A percentile compares a stretch with the other conserved stretches of the same genome.
These are phyloP conservation scores for Athalia cordata DNA, from an alignment of 2,888 invertebrate genomes.

Conservation along the genomic window DNA sequence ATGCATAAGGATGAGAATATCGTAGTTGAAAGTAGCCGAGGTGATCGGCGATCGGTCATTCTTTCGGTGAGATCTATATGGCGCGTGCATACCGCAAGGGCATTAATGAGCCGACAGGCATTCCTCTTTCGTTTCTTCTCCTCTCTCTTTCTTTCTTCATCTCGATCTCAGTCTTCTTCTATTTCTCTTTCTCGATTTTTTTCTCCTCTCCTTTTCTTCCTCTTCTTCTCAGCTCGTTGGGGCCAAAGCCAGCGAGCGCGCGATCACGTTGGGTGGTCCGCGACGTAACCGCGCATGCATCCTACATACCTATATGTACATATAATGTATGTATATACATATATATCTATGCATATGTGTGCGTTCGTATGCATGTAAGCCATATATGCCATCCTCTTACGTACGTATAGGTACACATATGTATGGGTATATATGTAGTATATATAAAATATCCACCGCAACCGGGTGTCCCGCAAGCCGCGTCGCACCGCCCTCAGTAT, in stretches of 20 bases:
- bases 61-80: slow-evolving; percentile 71
- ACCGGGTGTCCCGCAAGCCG: background rate
- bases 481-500: background rate
- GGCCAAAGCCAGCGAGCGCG: slow-evolving; percentile 63
- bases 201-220: slow-evolving; percentile 7
- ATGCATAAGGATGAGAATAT: too few species aligned
- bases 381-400: background rate
- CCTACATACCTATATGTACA: slow-evolving; percentile 4
- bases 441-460: background rate
- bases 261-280: slow-evolving; percentile 73
- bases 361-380: too few species aligned
- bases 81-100: slow-evolving; percentile 68
- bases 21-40: too few species aligned
- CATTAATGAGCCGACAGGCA: slow-evolving; percentile 72
- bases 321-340: background rate
- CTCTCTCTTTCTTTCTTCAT: slow-evolving; percentile 42
- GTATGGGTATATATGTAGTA: too few species aligned
- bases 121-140: slow-evolving; percentile 57
- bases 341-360: too few species aligned
- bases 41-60: slow-evolving; percentile 68
- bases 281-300: slow-evolving; percentile 41
- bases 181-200: slow-evolving; percentile 50
- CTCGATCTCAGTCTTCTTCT: slow-evolving; percentile 47
- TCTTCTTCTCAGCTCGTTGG: slow-evolving; percentile 28
- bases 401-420: background rate